Base-by-base conservation (phyloP, 2,113 vertebrate genomes). In the Lethenteron camtschaticum region DNA sequence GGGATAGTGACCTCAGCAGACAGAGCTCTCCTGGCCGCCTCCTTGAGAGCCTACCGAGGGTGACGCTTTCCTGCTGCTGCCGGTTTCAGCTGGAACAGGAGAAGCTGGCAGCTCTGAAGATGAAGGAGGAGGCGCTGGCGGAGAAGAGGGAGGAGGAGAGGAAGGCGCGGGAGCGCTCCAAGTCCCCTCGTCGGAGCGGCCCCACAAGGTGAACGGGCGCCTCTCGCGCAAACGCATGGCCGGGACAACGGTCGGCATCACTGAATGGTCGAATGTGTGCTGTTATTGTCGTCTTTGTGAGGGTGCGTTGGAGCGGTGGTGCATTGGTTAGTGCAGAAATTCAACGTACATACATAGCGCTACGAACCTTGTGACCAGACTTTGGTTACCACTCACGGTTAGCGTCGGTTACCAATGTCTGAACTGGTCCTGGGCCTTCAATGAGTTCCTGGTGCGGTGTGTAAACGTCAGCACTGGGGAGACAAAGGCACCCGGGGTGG, bases 91-190 rank as follows among this genome's bases (percentile, higher is more conserved):
- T 96, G 80, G 90, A 95, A 78, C 90, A 99, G 76, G 94, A 99
- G 81, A 97, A 96, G 70, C 78, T 99, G 72, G 90, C 90, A 70
- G 88, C 89, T 70, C 78, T 95, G 79, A 95, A 90, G 80, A 99
- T 94, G 76, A 81, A 89, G 73, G 95, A 97, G 76, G 91, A 96
- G 20, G 84, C 85, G 75, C 85, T 85, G 76, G 90, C 92, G 70
- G 96, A 89, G 77, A 88, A 87, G 73, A 89, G 94, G 75, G 88
- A 91, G 71, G 89, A 95, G 73, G 84, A 83, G 74, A 81, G 89
- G 78, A 91, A 99, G 72, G 86, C 89, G 69, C 80, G 82, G 76
- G 88, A 90, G 78, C 81, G 92, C 73, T 95, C 90, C 71, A 87
- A 85, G 76, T 96, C 89, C 75, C 94, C 94, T 56, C 85, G 89